These are phyloP conservation scores for Crambe crambe DNA, from an alignment of 37 sponge, comb jelly and placozoan genomes.

Conservation along the genomic window DNA sequence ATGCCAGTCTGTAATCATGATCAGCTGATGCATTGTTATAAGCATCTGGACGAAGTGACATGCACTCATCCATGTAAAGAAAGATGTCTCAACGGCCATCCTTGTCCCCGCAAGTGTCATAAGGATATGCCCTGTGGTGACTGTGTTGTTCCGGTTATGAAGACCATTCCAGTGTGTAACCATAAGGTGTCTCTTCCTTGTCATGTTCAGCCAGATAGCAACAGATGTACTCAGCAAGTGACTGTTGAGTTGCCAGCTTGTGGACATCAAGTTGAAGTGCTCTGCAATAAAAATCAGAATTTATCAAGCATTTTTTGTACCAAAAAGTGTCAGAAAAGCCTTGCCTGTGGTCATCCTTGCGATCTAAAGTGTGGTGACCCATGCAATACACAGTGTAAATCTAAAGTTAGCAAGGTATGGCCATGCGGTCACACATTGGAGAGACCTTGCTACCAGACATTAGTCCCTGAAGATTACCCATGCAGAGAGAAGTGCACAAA, in stretches of 20 bases:
- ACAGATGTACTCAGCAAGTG: conserved; percentile 6
- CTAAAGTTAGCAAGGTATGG: conserved; percentile 8
- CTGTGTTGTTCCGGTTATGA: background rate
- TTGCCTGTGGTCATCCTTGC: conserved; percentile 48
- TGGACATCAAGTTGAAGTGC: background rate
- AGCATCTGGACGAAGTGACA: background rate
- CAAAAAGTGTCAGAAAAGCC: conserved; percentile 33
- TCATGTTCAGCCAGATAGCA: background rate
- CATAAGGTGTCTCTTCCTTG: conserved; percentile 43
- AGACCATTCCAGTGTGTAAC: conserved; percentile 32
- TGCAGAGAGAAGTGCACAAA: conserved; percentile 56
- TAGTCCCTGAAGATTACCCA: background rate
- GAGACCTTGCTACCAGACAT: background rate
- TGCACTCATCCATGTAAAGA: conserved; percentile 44
- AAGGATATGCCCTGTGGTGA: background rate
- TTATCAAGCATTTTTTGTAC: conserved; percentile 17
- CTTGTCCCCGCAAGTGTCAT: conserved; percentile 21
- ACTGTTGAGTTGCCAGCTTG: background rate
- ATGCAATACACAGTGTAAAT: background rate
- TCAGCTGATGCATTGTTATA: background rate
- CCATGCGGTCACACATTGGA: background rate
- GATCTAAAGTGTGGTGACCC: conserved; percentile 17
- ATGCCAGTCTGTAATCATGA: conserved; percentile 20
- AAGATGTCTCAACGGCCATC: conserved; percentile 35
- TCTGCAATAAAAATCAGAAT: background rate